A percentile compares a stretch with the other conserved stretches of the same genome.
Conservation (phyloP, 2,113 vertebrate genomes). For the Pseudolaguvia tuberculata region DNA sequence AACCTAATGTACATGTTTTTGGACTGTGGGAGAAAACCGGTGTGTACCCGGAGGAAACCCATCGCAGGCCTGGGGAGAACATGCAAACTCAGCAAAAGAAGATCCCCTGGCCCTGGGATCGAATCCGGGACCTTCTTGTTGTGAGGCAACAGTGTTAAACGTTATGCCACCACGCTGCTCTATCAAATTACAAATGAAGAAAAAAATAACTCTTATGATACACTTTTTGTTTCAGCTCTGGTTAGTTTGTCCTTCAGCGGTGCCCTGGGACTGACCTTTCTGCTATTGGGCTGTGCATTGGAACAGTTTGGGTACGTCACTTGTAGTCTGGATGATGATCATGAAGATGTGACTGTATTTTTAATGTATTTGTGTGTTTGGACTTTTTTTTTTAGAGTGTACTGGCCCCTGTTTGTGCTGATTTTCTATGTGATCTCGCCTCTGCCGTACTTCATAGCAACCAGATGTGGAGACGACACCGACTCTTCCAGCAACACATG, state of each 20-base stretch:
- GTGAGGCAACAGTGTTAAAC: no score
- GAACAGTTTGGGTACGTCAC: conserved; percentile 80
- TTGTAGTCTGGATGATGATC: no score
- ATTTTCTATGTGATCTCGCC: conserved; percentile 87
- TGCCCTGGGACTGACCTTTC: conserved; percentile 90
- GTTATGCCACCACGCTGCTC: no score
- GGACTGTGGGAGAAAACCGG: no score
- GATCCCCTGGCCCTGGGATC: no score
- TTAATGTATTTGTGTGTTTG: neutral
- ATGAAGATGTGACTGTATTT: neutral
- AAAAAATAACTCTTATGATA: no score
- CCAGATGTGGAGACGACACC: conserved; percentile 75
- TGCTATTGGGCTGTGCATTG: conserved; percentile 89
- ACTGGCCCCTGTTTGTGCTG: conserved; percentile 93
- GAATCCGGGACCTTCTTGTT: no score
- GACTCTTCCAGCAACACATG: conserved; percentile 87
- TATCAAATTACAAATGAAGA: neutral
- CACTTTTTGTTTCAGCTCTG: conserved; percentile 71
- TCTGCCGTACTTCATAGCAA: conserved; percentile 87
- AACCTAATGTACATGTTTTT: no score
- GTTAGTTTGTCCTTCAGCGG: conserved; percentile 90
- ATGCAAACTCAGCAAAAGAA: no score
- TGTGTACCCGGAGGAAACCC: no score
- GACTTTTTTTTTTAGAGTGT: conserved; percentile 71
- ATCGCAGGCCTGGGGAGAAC: no score